Base-by-base conservation (phyloP, 1,140 invertebrate genomes). In the Pseudomyrmex sp. region DNA sequence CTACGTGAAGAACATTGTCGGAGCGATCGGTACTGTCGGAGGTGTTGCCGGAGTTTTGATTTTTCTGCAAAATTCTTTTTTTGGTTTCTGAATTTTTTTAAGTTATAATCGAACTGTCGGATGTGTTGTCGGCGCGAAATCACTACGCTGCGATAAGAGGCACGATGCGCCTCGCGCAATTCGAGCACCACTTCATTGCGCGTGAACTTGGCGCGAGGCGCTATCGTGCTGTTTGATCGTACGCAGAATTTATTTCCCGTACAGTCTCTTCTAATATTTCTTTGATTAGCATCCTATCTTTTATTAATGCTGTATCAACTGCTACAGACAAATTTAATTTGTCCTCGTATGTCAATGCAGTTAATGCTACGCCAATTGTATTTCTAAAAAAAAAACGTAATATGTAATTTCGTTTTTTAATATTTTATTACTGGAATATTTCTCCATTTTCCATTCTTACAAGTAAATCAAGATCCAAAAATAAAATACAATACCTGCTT, bases 261-360 rank as follows among this genome's bases (percentile, higher is more conserved):
- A 92, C 83, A 7, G 90, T 91, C 15, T 88, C 82, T 54, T 85
- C 83, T 44, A 92, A 61, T 50, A 92, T 90, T 23, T 85, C 62
- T 8, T 85, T 80, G 4, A 91, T 83, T 13, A 58, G 23, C 46
- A 50, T 83, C 12, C 88, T 85, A 58, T 85, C 85, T 0, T 50
- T 59, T 15, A 94, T 85, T 20, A 93, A 48, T 23, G 89, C 90
- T 52, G 86, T 85, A 63, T 94, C 93, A 35, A 90, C 92, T 0
- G 92, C 74, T 52, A 93, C 18, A 20, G 91, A 92, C 18, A 94
- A 12, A 63, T 93, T 88, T 50, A 92, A 48, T 12, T 91, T 89
- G 15, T 91, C 91, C n/a, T 86, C 85, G 72, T 94, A 94, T n/a
- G 87, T 93, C 18, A 94, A 72, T 10, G 92, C 73, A 5, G 92